Evolutionary conservation across 2,888 invertebrate genomes (phyloP), one percentile per base, ranked within the genome.

Genomic region (Craniophora ligustri): DNA sequence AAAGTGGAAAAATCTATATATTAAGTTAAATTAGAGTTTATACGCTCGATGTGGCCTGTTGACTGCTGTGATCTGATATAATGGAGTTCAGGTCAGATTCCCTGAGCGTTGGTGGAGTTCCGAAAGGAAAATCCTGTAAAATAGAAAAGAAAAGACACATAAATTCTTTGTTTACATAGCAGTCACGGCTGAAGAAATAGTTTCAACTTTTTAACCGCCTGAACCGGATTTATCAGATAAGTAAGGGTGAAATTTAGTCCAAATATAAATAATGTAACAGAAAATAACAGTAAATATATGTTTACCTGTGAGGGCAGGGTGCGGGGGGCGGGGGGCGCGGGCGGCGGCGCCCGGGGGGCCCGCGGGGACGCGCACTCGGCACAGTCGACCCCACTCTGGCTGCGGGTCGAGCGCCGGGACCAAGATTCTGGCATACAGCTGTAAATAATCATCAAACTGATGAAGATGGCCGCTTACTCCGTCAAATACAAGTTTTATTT

Each of bases 11-110:
- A n/a, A n/a, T n/a, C n/a, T n/a, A n/a, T n/a, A n/a, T n/a, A n/a
- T n/a, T n/a, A 15, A 16, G 11, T 15, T 45, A 0, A 5, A 51
- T 18, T 15, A 21, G 23, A 26, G 5, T 0, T 83, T 87, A 93
- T 48, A 93, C 94, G 56, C 94, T 93, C 34, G 93, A 93, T 30
- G 93, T 94, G 1, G 93, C 92, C 58, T 94, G 94, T 56, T 93
- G 93, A 66, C 94, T 94, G 87, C 93, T 93, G 69, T 91, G 92
- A 57, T 93, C 94, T 5, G 93, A 93, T 5, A 92, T 73, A 1
- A 93, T 80, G 0, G 93, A 93, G 65, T 89, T 91, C 6, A 93
- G 72, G 38, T 93, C 93, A 0, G 92, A 87, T 18, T 93, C 93
- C 1, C 93, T 86, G 1, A 93, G 84, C 19, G 86, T 86, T 1